Evolutionary conservation across 2,797 vertebrate genomes (phyloP), one percentile per base, ranked within the genome.

Genomic region (Pyrocephalus nanus): DNA sequence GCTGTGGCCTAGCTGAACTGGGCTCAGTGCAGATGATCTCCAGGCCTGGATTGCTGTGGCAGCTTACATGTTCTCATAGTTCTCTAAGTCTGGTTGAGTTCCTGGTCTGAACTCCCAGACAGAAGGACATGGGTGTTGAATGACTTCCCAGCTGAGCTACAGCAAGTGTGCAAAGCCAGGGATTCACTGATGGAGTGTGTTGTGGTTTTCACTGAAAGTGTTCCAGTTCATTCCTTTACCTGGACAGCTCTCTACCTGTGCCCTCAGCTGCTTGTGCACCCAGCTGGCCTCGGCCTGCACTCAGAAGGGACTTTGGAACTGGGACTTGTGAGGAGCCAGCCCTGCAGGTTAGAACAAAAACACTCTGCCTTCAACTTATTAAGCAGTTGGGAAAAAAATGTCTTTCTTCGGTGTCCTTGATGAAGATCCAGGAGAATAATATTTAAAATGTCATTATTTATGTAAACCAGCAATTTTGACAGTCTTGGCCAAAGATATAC

Each of bases 11-110:
- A 85, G 87, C 81, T 94, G 51, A 86, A 80, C 40, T 86, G 34
- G 54, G 29, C 62, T 88, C 15, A 34, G 48, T 80, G 70, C 22
- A 74, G 57, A 43, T 86, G 40, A 91, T 77, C 65, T 90, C 57
- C 76, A 88, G 82, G 76, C 66, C 70, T 73, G 16, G 75, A 81
- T 93, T 94, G 86, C 92, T 84, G 32, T 65, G 62, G 36, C 77
- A 94, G 62, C 23, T 93, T 72, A 15, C 0, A 8, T 67, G 65
- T 95, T 88, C 67, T 86, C 64, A 75, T 29, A 79, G 53, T 43
- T 88, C 77, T 92, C 58, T 73, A 54, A 89, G 60, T 87, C 70
- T n/a, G 50, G 34, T 64, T 95, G 67, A 58, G 8, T 79, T 84
- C 45, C 16, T 76, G 47, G n/a, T 60, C 92, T 88, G 78, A 92